phyloP scores from a whole-genome alignment of 2,888 invertebrate genomes.

The Chaitophorus viminalis region DNA sequence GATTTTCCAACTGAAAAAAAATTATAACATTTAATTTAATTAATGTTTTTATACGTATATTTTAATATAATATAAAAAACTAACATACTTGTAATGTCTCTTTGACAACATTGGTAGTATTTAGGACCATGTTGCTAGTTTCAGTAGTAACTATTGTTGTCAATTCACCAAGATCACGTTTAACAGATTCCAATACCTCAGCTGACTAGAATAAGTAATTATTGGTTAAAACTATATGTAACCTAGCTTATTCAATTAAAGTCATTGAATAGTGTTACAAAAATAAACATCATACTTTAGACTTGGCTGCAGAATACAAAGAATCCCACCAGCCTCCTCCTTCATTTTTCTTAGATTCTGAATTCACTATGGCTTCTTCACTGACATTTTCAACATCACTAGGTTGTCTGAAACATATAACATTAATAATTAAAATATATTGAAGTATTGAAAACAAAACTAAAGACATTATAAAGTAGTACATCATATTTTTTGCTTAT shows the following conservation, averaged over 20 bases:
- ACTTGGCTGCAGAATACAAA: conserved; percentile 62
- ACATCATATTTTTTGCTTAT: too few species aligned
- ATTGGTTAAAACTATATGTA: background rate
- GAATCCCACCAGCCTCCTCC: conserved; percentile 63
- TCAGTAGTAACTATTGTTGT: conserved; percentile 78
- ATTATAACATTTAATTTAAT: background rate
- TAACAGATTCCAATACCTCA: conserved; percentile 80
- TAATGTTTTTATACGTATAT: too few species aligned
- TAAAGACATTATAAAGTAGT: too few species aligned
- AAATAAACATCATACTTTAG: conserved; percentile 55
- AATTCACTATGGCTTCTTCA: conserved; percentile 14
- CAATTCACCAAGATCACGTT: conserved; percentile 80
- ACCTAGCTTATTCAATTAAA: background rate
- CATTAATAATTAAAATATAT: too few species aligned
- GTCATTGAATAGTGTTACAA: background rate
- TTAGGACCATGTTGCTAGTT: conserved; percentile 75
- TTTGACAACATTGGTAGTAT: conserved; percentile 76
- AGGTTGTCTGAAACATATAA: conserved; percentile 30
- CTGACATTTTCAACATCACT: conserved; percentile 3
- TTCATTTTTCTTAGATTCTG: conserved; percentile 39
- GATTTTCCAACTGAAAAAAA: conserved; percentile 74
- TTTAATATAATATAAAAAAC: background rate
- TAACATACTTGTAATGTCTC: conserved; percentile 75
- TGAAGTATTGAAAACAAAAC: too few species aligned
- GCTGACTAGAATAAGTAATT: conserved; percentile 72